These are phyloP conservation scores for Lerista edwardsae DNA, from an alignment of 2,797 vertebrate species.

Conservation along the genomic window DNA sequence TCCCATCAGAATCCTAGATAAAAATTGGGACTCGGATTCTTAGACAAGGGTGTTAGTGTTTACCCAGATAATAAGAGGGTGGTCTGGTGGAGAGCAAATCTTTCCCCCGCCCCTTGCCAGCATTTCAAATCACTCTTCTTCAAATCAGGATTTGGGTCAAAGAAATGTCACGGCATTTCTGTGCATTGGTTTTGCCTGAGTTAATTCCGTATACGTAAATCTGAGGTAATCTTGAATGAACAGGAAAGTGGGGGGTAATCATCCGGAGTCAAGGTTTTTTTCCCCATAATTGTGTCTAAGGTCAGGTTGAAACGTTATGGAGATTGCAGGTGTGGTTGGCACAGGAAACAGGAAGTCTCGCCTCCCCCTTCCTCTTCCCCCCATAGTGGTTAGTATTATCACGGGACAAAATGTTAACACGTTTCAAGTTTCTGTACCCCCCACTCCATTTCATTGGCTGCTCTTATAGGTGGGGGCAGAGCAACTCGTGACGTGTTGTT, in stretches of 20 bases:
- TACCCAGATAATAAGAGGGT: background rate
- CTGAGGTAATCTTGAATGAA: background rate
- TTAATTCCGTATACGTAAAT: background rate
- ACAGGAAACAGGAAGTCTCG: background rate
- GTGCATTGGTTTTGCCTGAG: background rate
- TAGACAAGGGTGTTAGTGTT: background rate
- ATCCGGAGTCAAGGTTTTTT: background rate
- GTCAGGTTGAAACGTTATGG: background rate
- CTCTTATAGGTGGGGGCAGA: background rate
- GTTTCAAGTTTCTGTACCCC: background rate
- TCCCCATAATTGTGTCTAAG: background rate
- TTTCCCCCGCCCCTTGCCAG: background rate
- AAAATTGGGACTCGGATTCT: background rate
- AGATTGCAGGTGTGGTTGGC: background rate
- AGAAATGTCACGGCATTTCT: background rate
- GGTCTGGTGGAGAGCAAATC: background rate
- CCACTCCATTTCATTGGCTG: background rate
- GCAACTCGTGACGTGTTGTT: background rate
- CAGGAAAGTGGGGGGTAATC: too few relatives aligned
- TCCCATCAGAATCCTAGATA: background rate
- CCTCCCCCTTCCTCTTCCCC: background rate
- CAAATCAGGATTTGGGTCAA: background rate
- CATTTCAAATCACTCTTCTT: background rate
- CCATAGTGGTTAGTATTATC: background rate
- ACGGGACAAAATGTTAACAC: background rate